phyloP scores from a whole-genome alignment of 2,888 invertebrate genomes.

The Cephonodes hylas region DNA sequence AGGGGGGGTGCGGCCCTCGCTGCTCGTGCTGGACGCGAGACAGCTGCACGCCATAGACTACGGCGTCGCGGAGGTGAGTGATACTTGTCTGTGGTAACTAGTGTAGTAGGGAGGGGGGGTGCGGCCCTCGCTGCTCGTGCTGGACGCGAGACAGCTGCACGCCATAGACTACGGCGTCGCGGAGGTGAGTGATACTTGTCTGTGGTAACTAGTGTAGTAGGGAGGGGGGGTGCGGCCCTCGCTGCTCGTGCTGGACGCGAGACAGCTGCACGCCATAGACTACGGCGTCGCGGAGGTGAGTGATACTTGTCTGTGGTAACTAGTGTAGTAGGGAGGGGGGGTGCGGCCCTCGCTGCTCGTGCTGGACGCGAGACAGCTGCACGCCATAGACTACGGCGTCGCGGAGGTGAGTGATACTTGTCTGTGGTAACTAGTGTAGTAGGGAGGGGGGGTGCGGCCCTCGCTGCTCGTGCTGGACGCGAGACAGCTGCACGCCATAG shows the following conservation, averaged over 20 bases:
- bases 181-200: too few species aligned
- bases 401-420: too few species aligned
- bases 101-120: slow-evolving; percentile 17
- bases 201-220: too few species aligned
- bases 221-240: slow-evolving; percentile 20
- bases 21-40: slow-evolving; percentile 52
- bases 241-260: slow-evolving; percentile 52
- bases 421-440: too few species aligned
- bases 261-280: slow-evolving; percentile 44
- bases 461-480: slow-evolving; percentile 53
- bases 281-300: slow-evolving; percentile 61
- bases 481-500: slow-evolving; percentile 39
- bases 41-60: slow-evolving; percentile 47
- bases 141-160: slow-evolving; percentile 49
- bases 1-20: slow-evolving; percentile 20
- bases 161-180: slow-evolving; percentile 58
- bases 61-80: slow-evolving; percentile 62
- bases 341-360: slow-evolving; percentile 34
- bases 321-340: too few species aligned
- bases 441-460: slow-evolving; percentile 18
- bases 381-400: slow-evolving; percentile 54
- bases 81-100: too few species aligned
- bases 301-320: too few species aligned
- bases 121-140: slow-evolving; percentile 35
- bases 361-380: slow-evolving; percentile 50